Evolutionary conservation across 2,888 invertebrate genomes (phyloP), one percentile per base, ranked within the genome.

Genomic region (Leistus spinibarbis): DNA sequence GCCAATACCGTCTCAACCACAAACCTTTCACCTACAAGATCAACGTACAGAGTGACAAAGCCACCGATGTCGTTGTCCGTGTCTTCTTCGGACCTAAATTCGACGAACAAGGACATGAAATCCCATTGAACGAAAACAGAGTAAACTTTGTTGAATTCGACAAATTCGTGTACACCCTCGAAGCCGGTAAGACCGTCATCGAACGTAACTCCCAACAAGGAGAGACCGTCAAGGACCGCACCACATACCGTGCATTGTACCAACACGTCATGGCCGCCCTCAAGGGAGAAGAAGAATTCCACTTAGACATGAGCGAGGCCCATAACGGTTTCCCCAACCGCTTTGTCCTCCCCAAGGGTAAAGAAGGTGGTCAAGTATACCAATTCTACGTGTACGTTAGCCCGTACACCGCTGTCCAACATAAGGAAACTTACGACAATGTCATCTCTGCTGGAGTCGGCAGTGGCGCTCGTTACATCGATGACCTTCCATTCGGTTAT

Each of bases 11-110:
- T 79, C 86, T 94, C 40, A 91, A 92, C 85, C 91, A 93, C 86
- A 90, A 91, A 77, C 88, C 89, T 1, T 94, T 93, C 87, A 87
- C 86, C 73, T 87, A 91, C 77, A 87, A 87, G 76, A 84, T 92
- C 78, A 86, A 88, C 57, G 84, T 93, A 20, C 87, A 88, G 71
- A 88, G 92, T 70, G 90, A 91, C 68, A 87, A 89, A 77, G 84
- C 87, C 7, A 85, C 85, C 56, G 88, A 90, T 76, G 91, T 89
- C 2, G 86, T 89, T 13, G 83, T 93, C 72, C 90, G 90, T 79
- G 84, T 92, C 20, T 93, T 90, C 88, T 80, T 93, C 54, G 93
- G 91, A 77, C 93, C 93, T 4, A 92, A 91, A 84, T 90, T 89
- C 81, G 90, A 92, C 80, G 86, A 88, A 78, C 87, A 87, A 65